Base-by-base conservation (phyloP, 2,113 vertebrate species). In the Centropus bengalensis region DNA sequence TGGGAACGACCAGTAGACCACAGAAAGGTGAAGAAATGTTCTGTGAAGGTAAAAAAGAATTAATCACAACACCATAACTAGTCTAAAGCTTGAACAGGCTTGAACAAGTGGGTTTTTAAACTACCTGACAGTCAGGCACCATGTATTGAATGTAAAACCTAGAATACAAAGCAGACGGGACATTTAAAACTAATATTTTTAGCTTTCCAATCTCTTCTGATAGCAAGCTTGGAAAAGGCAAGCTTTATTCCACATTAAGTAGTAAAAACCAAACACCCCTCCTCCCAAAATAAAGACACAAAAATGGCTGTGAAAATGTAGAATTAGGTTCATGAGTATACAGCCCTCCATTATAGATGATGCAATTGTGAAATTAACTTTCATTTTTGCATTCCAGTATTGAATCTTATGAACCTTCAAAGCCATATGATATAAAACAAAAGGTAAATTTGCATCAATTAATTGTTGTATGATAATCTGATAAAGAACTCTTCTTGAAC, bases 401-500 rank as follows among this genome's bases (percentile, higher is more conserved):
- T 78, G 14, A 93, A 71, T 80, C 55, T 92, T 44, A 58, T 60
- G 27, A 90, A 90, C 30, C 68, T 76, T 94, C 89, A 96, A 96
- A 92, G 77, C 33, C 73, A 85, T 74, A 76, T 80, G 92, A 70
- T 90, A 14, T 75, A 89, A 70, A 96, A 94, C 75, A 95, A 83
- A 96, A 95, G 74, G 63, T n/a, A 91, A 81, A 95, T 92, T 94
- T 87, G 62, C 92, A 93, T 90, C 58, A 92, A 83, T 86, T 95
- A 95, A 94, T 94, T 89, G 86, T 89, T 86, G 88, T 84, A 95
- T 93, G 40, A 89, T 96, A 95, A 63, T 45, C 73, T 94, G 82
- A 83, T 96, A 81, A 93, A 96, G 78, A 94, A 91, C 27, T 88
- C 51, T 93, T 85, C 96, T 96, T 97, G 83, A 97, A 97, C 74